Evolutionary conservation across 2,113 vertebrate species (phyloP), one percentile per base, ranked within the genome.

Genomic region (Notarius quadriscutis): DNA sequence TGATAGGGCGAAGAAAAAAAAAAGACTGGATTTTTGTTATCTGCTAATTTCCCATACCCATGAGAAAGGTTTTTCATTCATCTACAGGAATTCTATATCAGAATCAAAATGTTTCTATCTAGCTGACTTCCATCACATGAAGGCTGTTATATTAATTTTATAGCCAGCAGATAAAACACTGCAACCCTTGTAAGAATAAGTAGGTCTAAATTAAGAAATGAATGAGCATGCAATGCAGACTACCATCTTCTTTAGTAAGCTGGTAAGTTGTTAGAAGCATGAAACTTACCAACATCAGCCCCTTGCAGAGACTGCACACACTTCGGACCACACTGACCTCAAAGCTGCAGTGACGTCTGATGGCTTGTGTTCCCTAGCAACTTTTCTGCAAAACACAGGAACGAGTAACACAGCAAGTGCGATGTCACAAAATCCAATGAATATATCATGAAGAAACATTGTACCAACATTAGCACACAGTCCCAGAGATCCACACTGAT

Each of bases 291-390:
- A 82, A 77, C 11, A 25, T 62, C 2, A 51, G 81, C 53, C 14
- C 10, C 63, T 55, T 86, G 75, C 30, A 74, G 78, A 86, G 51
- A 41, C 83, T 51, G 15, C 25, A n/a, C 51, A 84, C 78, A 25
- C 81, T 58, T 20, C 50, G 17, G 34, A 63, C 48, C 71, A 12
- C 55, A 41, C 77, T 74, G 86, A 53, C 63, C 57, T n/a, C 48
- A 34, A 75, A 27, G 84, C 87, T 63, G 67, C 55, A n/a, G 71
- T 71, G 58, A 85, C 57, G 25, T n/a, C 74, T 53, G 50, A 88
- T 48, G 1, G 72, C 53, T 85, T 22, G 41, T 22, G 89, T 89
- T 87, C 67, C 89, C 83, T 74, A 85, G 89, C 87, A 89, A 90
- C 89, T 58, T 53, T 67, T 48, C 62, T 81, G 12, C 20, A 80